phyloP scores from a whole-genome alignment of 2,888 invertebrate genomes.

The Caenorhabditis japonica region DNA sequence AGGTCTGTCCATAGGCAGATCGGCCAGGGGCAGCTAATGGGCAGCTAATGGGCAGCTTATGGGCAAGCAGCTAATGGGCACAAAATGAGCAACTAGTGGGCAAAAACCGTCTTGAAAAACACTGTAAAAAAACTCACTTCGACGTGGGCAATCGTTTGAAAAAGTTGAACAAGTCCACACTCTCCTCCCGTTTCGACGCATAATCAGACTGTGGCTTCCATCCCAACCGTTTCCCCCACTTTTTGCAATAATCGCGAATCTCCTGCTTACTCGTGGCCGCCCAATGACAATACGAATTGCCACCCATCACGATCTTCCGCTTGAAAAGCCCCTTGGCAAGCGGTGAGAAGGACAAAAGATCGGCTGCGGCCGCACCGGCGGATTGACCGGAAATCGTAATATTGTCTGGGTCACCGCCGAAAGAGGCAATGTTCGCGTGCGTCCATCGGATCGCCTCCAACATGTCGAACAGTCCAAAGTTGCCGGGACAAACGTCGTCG shows the following conservation, averaged over 20 bases:
- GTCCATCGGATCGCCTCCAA: constrained; percentile 68
- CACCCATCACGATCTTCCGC: constrained; percentile 72
- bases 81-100: neutral
- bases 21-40: too few relatives aligned
- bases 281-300: constrained; percentile 70
- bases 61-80: too few relatives aligned
- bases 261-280: constrained; percentile 59
- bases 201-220: constrained; percentile 61
- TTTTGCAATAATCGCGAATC: constrained; percentile 66
- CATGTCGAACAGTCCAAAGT: constrained; percentile 61
- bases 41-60: too few relatives aligned
- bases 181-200: constrained; percentile 64
- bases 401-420: constrained; percentile 70
- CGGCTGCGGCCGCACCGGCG: constrained; percentile 71
- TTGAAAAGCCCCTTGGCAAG: constrained; percentile 67
- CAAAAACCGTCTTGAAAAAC: constrained; percentile 17
- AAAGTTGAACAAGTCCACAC: constrained; percentile 65
- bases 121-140: constrained; percentile 53
- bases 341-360: constrained; percentile 72
- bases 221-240: constrained; percentile 69
- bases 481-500: constrained; percentile 66
- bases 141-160: constrained; percentile 65
- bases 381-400: constrained; percentile 72
- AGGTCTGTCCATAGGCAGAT: too few relatives aligned
- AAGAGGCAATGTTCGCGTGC: constrained; percentile 65